phyloP scores from a whole-genome alignment of 2,113 vertebrate genomes.

The Aramus guarauna region DNA sequence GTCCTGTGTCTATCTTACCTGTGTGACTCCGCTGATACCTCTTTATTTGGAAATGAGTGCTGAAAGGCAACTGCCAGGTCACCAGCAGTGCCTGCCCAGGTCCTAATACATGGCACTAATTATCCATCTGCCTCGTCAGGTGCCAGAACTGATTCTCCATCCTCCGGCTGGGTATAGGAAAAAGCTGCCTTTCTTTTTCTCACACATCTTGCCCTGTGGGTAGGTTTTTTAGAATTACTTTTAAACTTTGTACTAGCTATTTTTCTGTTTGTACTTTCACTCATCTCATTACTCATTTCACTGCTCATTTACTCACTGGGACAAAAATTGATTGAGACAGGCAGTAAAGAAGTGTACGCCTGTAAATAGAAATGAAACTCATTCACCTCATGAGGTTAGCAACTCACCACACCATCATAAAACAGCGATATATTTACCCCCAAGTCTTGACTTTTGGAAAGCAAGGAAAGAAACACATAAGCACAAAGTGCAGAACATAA shows the following conservation, averaged over 20 bases:
- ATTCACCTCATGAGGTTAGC: not conserved
- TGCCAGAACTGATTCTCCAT: not conserved
- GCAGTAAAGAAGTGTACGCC: fast-evolving
- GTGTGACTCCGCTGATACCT: not conserved
- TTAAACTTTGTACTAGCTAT: not conserved
- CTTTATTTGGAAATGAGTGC: not conserved
- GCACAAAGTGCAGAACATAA: not conserved
- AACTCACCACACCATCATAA: not conserved
- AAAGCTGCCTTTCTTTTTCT: not conserved
- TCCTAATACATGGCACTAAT: not conserved
- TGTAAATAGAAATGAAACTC: not conserved
- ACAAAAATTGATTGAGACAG: not conserved
- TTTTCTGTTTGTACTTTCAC: not conserved
- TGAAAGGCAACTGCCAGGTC: not conserved
- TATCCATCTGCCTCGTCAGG: not conserved
- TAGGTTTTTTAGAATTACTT: not conserved
- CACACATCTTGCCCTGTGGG: not conserved
- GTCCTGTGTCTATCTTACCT: too few relatives aligned
- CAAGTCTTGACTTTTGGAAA: not conserved
- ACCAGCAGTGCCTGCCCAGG: not conserved
- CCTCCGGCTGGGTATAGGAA: not conserved
- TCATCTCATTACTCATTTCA: not conserved
- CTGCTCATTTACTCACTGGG: not conserved
- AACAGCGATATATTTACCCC: not conserved
- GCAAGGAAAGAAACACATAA: not conserved